Evolutionary conservation across 2,888 invertebrate species (phyloP), one percentile per base, ranked within the genome.

Genomic region (Pterobdella sp.): DNA sequence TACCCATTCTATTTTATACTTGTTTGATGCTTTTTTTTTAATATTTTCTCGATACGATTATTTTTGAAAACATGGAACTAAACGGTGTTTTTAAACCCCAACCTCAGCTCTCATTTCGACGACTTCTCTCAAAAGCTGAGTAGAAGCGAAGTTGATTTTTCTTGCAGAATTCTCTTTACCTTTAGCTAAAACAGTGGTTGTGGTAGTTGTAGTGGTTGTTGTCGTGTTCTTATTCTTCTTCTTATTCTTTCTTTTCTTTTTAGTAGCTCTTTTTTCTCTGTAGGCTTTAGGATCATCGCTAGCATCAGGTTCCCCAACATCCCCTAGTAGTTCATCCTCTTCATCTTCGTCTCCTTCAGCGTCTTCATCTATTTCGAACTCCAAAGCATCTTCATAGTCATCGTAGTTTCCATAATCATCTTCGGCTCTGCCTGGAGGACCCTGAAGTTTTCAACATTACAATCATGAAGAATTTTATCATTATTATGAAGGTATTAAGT

Each of bases 351-450:
- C 64, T 10, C 26, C 64, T 64, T 26, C 64, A 64, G 14, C 64
- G 2, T 68, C 68, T 22, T 71, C 71, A 4, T 63, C 63, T 14
- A 18, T 32, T 26, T 71, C 63, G 7, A 71, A 60, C 35, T 56
- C 52, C 18, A 32, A 31, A 4, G 35, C 31, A 10, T 63, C 71
- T 31, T 63, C 35, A 22, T 63, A 34, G 60, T 71, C 32, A 26
- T 71, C 36, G 52, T 63, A 35, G 35, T 60, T 56, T 32, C 63
- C 60, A 26, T 63, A 71, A 26, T 71, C 71, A 29, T 71, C 71
- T 34, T 71, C 71, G 1, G 71, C 71, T 35, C 63, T 34, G 10
- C 71, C 71, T 26, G 71, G 71, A 35, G 71, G 63, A 18, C 71
- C 71, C 71, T 71, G n/a, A 22, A n/a, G 4, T n/a, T 4, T 42